These are phyloP conservation scores for Epizoanthus illoricatus DNA, from an alignment of 92 coral and sea anemone species.

Conservation along the genomic window DNA sequence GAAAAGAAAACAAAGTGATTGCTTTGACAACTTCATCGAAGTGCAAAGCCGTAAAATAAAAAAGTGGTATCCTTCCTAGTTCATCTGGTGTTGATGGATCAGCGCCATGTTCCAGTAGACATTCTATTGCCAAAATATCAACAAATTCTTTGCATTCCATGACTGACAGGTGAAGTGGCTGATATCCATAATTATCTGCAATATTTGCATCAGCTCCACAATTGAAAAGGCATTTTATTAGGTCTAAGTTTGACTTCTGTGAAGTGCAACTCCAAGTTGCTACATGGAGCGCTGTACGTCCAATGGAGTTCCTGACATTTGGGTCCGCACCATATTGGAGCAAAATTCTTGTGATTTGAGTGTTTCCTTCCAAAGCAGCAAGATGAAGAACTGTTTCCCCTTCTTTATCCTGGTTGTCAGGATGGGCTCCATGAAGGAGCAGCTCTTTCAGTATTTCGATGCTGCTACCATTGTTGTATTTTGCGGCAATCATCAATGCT, in stretches of 20 bases:
- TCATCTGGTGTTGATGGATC: conserved; percentile 16
- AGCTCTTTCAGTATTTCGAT: conserved; percentile 3
- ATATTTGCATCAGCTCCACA: not conserved
- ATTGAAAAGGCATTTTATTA: not conserved
- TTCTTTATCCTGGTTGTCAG: not conserved
- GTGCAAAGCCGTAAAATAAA: conserved; percentile 6
- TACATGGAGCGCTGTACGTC: conserved; percentile 8
- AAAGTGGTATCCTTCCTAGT: conserved; percentile 29
- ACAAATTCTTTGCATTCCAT: not conserved
- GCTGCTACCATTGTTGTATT: not conserved
- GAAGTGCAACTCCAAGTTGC: not conserved
- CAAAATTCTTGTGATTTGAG: not conserved
- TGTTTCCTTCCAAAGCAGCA: conserved; percentile 39
- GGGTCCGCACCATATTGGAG: not conserved
- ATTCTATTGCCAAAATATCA: not conserved
- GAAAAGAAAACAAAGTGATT: conserved; percentile 11
- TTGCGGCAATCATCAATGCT: conserved; percentile 37
- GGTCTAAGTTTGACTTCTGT: not conserved
- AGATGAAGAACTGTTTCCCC: conserved; percentile 41
- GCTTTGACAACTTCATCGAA: conserved; percentile 1
- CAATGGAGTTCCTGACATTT: not conserved
- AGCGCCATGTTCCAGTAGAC: conserved; percentile 30
- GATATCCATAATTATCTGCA: not conserved
- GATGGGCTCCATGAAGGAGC: not conserved
- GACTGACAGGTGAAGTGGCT: conserved; percentile 22